Evolutionary conservation across 1,140 invertebrate species (phyloP), one percentile per base, ranked within the genome.

Genomic region (Reticulitermes speratus): DNA sequence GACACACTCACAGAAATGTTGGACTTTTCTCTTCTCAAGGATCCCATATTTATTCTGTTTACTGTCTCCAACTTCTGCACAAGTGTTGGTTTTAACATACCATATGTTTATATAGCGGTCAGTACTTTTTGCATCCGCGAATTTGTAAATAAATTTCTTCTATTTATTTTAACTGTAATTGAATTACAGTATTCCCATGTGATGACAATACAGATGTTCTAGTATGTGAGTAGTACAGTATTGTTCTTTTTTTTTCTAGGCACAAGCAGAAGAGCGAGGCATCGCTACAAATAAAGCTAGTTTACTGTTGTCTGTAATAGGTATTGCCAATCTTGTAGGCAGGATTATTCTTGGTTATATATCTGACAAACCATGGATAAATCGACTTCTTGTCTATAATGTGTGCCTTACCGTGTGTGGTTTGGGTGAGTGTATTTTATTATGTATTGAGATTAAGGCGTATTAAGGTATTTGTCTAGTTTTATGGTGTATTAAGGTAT

Each of bases 21-120:
- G 87, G 96, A 98, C 89, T 92, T 98, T 83, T 94, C 94, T 19
- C 91, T 99, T 44, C 92, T 99, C 0, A 94, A 94, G 86, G 96
- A 99, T 91, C 93, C 95, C 8, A 93, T 98, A 87, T 99, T 99
- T 90, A 92, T 99, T 86, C 91, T 99, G 84, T 99, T 99, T 91
- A 95, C 95, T 38, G 86, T 97, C 52, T 99, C 97, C 44, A 99
- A 99, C 91, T 98, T 99, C 90, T 95, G 97, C 89, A 99, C 98
- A 14, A 98, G 96, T 90, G 96, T 99, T 88, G 98, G 98, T 55
- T 99, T 98, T 92, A 98, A 99, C 90, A 95, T 98, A 89, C 98
- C 98, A 86, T 97, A 98, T 92, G 93, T 99, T 87, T 97, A 96
- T 91, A 93, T 97, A 75, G 94, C 94, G 87, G 93, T 94, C 89